Evolutionary conservation across 2,797 vertebrate species (phyloP).

Genomic region (Botia almorhae): DNA sequence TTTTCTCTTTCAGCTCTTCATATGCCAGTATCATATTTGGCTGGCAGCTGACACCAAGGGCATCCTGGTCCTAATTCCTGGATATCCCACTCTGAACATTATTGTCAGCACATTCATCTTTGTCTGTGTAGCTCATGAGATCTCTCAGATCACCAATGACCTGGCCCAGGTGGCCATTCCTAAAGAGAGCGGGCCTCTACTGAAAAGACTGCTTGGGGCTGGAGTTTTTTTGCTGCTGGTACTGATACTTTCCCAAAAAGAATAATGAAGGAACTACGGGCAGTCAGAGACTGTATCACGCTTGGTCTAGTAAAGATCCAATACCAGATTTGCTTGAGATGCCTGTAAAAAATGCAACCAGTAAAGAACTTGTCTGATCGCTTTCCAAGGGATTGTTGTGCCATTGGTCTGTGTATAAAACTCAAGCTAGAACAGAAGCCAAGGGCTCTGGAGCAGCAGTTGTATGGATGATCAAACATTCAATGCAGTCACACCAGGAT

Average conservation of each 20-base stretch:
- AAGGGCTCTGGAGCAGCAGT: conserved; percentile 9
- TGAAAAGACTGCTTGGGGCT: conserved; percentile 84
- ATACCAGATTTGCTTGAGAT: no score
- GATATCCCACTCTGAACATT: conserved; percentile 91
- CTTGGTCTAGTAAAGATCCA: background rate
- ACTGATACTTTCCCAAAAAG: conserved; percentile 79
- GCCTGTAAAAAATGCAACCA: background rate
- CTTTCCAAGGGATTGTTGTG: background rate
- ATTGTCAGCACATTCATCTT: conserved; percentile 98
- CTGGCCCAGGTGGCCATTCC: conserved; percentile 94
- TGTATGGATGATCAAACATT: conserved; percentile 28
- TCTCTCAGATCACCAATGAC: conserved; percentile 96
- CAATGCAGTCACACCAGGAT: background rate
- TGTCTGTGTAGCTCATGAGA: conserved; percentile 97
- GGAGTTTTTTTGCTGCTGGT: conserved; percentile 80
- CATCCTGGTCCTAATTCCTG: conserved; percentile 93
- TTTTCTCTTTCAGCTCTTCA: conserved; percentile 87
- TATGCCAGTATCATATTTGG: conserved; percentile 99
- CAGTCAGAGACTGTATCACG: background rate
- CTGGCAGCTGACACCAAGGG: conserved; percentile 97
- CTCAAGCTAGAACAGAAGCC: background rate
- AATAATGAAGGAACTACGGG: conserved; percentile 70
- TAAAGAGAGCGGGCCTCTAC: conserved; percentile 87
- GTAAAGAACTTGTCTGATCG: conserved; percentile 19
- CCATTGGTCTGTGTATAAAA: conserved; percentile 17